A percentile compares a stretch with the other conserved stretches of the same genome.
Evolutionary conservation across 2,113 vertebrate genomes (phyloP).

Genomic region (Nipponia nippon): DNA sequence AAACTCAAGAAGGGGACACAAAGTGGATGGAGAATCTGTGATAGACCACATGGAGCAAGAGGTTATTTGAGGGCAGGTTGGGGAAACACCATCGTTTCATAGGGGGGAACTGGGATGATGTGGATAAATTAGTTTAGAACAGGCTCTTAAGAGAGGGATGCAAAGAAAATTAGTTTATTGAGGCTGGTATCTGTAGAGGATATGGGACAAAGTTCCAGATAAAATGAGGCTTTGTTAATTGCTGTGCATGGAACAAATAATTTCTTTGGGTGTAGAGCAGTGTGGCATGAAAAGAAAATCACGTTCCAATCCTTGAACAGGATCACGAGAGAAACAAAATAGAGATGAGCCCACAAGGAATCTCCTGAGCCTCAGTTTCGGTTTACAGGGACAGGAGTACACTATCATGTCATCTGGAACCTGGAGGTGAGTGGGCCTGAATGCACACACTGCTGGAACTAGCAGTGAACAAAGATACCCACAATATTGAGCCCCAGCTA

Average conservation of each 20-base stretch:
- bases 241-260: not conserved
- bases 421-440: not conserved
- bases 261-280: not conserved
- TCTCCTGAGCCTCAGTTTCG: not conserved
- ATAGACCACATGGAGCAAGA: not conserved
- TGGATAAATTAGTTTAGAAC: fast-evolving
- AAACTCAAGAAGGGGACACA: not conserved
- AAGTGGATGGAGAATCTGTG: not conserved
- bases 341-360: not conserved
- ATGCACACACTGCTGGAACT: not conserved
- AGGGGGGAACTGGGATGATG: not conserved
- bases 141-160: not conserved
- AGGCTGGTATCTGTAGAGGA: not conserved
- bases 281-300: not conserved
- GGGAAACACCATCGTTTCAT: not conserved
- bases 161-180: not conserved
- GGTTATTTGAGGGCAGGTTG: not conserved
- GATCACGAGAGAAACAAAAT: not conserved
- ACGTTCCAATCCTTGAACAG: not conserved
- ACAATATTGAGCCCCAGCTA: not conserved
- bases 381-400: not conserved
- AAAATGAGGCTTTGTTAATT: not conserved
- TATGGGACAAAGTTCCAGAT: not conserved
- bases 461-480: not conserved
- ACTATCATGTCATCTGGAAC: not conserved